Evolutionary conservation across 2,113 vertebrate genomes (phyloP), one percentile per base, ranked within the genome.

Genomic region (Alligator sinensis): DNA sequence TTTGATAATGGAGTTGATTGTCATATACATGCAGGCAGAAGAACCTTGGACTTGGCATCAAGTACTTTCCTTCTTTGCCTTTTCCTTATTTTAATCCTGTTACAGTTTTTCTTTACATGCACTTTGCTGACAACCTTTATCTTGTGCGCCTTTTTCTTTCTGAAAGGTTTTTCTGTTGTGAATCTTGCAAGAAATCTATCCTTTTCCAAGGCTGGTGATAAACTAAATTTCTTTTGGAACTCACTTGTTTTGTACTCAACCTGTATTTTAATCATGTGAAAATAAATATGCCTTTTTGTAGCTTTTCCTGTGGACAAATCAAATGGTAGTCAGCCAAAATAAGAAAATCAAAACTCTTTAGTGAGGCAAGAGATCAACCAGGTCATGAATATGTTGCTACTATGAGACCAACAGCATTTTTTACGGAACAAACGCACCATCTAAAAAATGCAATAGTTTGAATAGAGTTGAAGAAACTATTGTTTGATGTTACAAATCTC

Each of bases 181-280:
- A 83, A 87, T 92, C 94, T 92, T 92, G 8, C 81, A 87, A 87
- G 77, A 72, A 79, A 16, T 76, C 93, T 66, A 92, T 54, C 25
- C 4, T 92, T 91, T 38, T 93, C 94, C 85, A 92, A 92, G 60
- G 77, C 24, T 78, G 62, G 21, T 78, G 81, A 55, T 86, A 77
- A 82, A 75, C 79, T 4, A 3, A 92, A 89, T 90, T 92, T 66
- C 81, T 90, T 25, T 57, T 77, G 80, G 58, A 74, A 91, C 77
- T 64, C 47, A 24, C 38, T 92, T 95, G 86, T 95, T 96, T 88
- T 87, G 82, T 81, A 87, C 66, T 34, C 11, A 58, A 22, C 80
- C 92, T 60, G 16, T 74, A 22, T 87, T 91, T 88, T 95, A 87
- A 90, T 94, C 89, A 92, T 91, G 88, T 90, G 91, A 85, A 68